These are phyloP conservation scores for Hyperoplus lanceolatus DNA, from an alignment of 2,797 vertebrate species.

Conservation along the genomic window DNA sequence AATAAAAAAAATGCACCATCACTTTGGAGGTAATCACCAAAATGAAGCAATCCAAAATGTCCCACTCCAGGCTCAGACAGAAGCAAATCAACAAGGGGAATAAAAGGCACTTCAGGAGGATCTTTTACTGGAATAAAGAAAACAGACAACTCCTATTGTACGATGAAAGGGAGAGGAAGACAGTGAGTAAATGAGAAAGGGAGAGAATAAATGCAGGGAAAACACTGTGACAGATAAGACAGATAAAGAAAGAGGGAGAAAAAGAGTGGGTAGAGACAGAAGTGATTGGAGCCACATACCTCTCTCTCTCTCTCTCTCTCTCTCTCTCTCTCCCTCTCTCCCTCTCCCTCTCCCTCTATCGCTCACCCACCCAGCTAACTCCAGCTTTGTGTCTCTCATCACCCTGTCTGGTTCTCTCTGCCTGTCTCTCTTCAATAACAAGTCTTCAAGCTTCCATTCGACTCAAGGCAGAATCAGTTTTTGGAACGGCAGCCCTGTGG, in stretches of 20 bases:
- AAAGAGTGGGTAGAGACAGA: slow-evolving; percentile 7
- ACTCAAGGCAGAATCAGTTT: slow-evolving; percentile 56
- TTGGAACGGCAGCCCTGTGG: slow-evolving; percentile 53
- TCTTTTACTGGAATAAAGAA: slow-evolving; percentile 36
- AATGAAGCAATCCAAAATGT: slow-evolving; percentile 25
- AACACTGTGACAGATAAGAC: slow-evolving; percentile 22
- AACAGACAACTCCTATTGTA: slow-evolving; percentile 29
- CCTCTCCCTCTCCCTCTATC: slow-evolving; percentile 68
- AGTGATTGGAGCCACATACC: slow-evolving; percentile 61
- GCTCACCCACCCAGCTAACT: slow-evolving; percentile 62
- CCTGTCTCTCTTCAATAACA: slow-evolving; percentile 65
- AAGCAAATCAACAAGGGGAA: neutral
- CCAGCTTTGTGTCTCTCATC: slow-evolving; percentile 69
- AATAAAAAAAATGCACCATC: slow-evolving; percentile 11
- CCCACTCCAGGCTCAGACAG: slow-evolving; percentile 7
- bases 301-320: slow-evolving; percentile 34
- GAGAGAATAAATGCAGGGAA: slow-evolving; percentile 10
- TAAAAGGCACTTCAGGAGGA: slow-evolving; percentile 11
- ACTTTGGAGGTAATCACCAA: slow-evolving; percentile 23
- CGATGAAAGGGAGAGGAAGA: slow-evolving; percentile 51
- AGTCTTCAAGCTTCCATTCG: slow-evolving; percentile 40
- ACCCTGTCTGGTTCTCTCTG: slow-evolving; percentile 35
- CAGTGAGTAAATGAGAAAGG: slow-evolving; percentile 37
- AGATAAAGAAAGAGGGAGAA: slow-evolving; percentile 46
- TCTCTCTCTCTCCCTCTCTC: slow-evolving; percentile 27